These are phyloP conservation scores for Pardalotus punctatus DNA, from an alignment of 2,113 vertebrate genomes.

Conservation along the genomic window DNA sequence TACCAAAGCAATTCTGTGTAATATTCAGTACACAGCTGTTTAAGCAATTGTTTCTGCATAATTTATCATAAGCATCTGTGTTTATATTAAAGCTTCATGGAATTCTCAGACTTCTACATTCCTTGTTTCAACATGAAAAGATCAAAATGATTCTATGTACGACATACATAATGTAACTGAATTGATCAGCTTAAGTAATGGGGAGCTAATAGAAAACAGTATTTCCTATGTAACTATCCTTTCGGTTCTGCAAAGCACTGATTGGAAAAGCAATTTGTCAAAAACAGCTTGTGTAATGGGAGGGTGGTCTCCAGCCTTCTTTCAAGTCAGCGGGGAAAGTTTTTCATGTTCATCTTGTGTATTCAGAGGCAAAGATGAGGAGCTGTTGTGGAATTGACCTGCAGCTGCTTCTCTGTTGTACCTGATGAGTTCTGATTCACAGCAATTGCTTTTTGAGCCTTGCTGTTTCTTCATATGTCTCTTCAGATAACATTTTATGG, in stretches of 20 bases:
- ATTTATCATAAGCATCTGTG: background rate
- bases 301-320: background rate
- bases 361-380: background rate
- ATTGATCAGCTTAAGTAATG: background rate
- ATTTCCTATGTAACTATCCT: background rate
- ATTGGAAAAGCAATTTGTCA: background rate
- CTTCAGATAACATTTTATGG: slow-evolving; percentile 70
- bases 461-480: slow-evolving; percentile 11
- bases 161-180: background rate
- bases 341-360: background rate
- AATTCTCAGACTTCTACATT: background rate
- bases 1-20: background rate
- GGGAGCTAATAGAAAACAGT: background rate
- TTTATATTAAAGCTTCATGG: background rate
- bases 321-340: background rate
- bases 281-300: background rate
- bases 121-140: background rate
- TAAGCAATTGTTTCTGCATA: background rate
- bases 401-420: background rate
- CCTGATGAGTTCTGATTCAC: background rate
- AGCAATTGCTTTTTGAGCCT: background rate
- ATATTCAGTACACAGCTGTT: background rate
- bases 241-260: background rate
- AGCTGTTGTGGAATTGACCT: background rate
- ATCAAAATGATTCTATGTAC: background rate